A percentile compares a stretch with the other conserved stretches of the same genome.
These are phyloP conservation scores for Phoxinus phoxinus DNA, from an alignment of 2,113 vertebrate species.

Conservation along the genomic window DNA sequence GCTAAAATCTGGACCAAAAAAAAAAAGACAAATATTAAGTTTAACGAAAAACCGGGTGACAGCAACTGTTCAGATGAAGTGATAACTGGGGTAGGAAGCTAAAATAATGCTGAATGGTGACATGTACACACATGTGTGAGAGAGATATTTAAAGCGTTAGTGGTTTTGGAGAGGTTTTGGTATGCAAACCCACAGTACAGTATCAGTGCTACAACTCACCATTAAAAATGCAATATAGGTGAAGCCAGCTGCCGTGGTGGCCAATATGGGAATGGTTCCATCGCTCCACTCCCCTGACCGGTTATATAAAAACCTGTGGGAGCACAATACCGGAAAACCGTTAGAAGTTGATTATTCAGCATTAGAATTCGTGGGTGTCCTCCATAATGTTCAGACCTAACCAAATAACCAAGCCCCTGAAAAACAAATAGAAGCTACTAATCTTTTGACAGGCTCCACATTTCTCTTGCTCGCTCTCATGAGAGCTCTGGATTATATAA, in stretches of 20 bases:
- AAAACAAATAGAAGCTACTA: slow-evolving; percentile 9
- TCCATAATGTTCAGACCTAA: neutral
- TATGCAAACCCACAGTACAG: neutral
- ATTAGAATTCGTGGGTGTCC: neutral
- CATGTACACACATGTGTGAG: neutral
- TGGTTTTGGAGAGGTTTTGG: neutral
- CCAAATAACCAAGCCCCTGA: slow-evolving; percentile 5
- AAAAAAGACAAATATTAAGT: slow-evolving; percentile 36
- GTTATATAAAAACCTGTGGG: slow-evolving; percentile 93
- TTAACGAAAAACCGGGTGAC: neutral
- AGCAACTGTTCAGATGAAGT: neutral
- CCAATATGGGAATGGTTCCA: slow-evolving; percentile 91
- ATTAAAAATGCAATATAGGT: slow-evolving; percentile 89
- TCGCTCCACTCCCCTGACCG: slow-evolving; percentile 92
- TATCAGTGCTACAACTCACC: slow-evolving; percentile 73
- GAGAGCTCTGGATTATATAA: slow-evolving; percentile 5
- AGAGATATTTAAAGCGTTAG: neutral
- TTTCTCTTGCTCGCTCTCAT: neutral
- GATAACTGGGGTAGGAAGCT: neutral
- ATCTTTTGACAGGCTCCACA: neutral
- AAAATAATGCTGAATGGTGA: neutral
- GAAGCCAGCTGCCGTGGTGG: slow-evolving; percentile 88
- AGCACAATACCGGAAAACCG: slow-evolving; percentile 17
- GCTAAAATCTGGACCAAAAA: slow-evolving; percentile 84
- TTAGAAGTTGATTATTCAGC: neutral